Percentiles rank a stretch among this genome's conserved stretches.
phyloP scores from a whole-genome alignment of 2,888 invertebrate genomes.

The Heliconius ethilla region DNA sequence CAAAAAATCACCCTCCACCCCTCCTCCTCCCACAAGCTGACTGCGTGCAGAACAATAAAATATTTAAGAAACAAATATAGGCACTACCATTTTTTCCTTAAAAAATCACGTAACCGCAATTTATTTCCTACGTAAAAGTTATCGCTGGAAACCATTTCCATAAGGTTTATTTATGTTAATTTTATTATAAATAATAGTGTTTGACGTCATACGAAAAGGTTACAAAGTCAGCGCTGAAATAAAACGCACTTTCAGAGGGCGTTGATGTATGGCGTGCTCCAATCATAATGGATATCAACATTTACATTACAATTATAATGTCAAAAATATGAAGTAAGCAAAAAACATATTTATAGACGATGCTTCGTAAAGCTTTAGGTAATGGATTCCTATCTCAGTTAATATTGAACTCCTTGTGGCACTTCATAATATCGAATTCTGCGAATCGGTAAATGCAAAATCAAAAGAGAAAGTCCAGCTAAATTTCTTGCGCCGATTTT shows the following conservation, averaged over 20 bases:
- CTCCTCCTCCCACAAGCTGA: no score
- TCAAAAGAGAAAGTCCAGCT: no score
- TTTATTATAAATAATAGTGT: slow-evolving; percentile 37
- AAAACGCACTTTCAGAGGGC: slow-evolving; percentile 41
- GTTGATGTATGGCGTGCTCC: slow-evolving; percentile 38
- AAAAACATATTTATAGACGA: neutral
- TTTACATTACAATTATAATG: slow-evolving; percentile 25
- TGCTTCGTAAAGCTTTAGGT: neutral
- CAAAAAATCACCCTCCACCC: no score
- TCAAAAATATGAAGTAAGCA: slow-evolving; percentile 13
- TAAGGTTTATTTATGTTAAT: slow-evolving; percentile 40
- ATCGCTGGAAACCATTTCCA: slow-evolving; percentile 28
- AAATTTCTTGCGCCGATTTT: no score
- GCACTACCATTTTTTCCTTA: neutral
- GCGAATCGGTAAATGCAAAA: neutral
- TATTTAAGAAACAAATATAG: no score
- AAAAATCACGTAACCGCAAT: neutral
- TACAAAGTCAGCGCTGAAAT: slow-evolving; percentile 37
- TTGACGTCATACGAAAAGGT: slow-evolving; percentile 46
- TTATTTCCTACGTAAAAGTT: slow-evolving; percentile 30
- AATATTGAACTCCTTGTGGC: neutral
- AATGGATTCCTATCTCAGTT: neutral
- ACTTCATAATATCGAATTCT: neutral
- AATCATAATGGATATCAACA: slow-evolving; percentile 23
- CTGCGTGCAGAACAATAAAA: no score